Evolutionary conservation across 1,140 invertebrate species (phyloP), one percentile per base, ranked within the genome.

Genomic region (Pogonomyrmex barbatus): DNA sequence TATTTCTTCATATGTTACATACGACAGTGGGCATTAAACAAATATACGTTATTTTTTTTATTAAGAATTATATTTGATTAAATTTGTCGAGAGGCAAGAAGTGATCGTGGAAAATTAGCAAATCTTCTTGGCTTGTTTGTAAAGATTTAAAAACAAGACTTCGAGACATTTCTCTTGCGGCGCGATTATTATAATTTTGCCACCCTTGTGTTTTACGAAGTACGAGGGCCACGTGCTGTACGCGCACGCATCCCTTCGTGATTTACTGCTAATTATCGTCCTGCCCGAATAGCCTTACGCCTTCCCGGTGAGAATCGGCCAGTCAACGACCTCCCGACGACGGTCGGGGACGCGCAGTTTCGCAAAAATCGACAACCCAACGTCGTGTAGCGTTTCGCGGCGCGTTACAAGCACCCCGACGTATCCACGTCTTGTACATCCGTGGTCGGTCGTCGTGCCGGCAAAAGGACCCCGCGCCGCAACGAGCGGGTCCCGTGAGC

Each of bases 281-380:
- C 89, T 77, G 86, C 39, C 81, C 78, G 85, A 90, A 90, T 87
- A 77, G 83, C 81, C 86, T 90, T 86, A 73, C 88, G 68, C 63
- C 63, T 60, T 71, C 87, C 85, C 84, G 81, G 91, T 87, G 91
- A 92, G 92, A 92, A 92, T 92, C 87, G 91, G 52, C 79, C 86
- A 92, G 92, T 87, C 86, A 92, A 92, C 86, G 89, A 92, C 85
- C 90, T 89, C 71, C 62, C 47, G 65, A 83, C 71, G 65, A 83
- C 71, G 79, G 45, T 45, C 52, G 88, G 76, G 54, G 73, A 76
- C 63, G 88, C 78, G 84, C 81, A 88, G 91, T 92, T 92, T 91
- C 89, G 65, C 90, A 89, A 92, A 92, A 92, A 92, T 91, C 88
- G 88, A 91, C 91, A 88, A 92, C 75, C 77, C 73, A 88, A 88